phyloP scores from a whole-genome alignment of 2,113 vertebrate genomes.

The Antidorcas marsupialis region DNA sequence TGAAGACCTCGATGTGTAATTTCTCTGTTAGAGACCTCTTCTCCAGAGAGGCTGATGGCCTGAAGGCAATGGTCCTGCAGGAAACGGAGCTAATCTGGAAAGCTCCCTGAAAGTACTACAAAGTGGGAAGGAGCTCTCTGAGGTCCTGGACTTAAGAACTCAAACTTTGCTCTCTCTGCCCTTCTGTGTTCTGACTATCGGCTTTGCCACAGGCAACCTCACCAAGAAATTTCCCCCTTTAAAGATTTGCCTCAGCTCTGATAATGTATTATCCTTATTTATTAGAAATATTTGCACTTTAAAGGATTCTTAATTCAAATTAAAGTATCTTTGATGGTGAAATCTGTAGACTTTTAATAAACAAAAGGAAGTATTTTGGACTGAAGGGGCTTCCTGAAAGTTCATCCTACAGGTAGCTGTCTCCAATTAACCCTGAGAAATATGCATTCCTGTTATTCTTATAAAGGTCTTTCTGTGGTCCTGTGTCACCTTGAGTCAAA shows the following conservation, averaged over 20 bases:
- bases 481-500: background rate
- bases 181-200: background rate
- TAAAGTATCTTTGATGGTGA: background rate
- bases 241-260: background rate
- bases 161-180: background rate
- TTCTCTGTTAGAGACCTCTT: background rate
- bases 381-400: background rate
- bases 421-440: background rate
- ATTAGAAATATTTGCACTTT: background rate
- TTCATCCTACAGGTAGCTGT: background rate
- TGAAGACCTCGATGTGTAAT: background rate
- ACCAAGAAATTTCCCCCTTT: background rate
- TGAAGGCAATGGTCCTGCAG: background rate
- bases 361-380: background rate
- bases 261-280: background rate
- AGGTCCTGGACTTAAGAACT: background rate
- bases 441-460: background rate
- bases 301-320: slow-evolving; percentile 14
- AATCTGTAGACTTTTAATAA: background rate
- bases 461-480: background rate
- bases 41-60: background rate
- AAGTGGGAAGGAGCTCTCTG: background rate
- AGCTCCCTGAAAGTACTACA: background rate
- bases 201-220: background rate
- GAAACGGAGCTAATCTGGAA: background rate